Evolutionary conservation across 1,140 invertebrate species (phyloP), one percentile per base, ranked within the genome.

Genomic region (Caligus rogercresseyi): DNA sequence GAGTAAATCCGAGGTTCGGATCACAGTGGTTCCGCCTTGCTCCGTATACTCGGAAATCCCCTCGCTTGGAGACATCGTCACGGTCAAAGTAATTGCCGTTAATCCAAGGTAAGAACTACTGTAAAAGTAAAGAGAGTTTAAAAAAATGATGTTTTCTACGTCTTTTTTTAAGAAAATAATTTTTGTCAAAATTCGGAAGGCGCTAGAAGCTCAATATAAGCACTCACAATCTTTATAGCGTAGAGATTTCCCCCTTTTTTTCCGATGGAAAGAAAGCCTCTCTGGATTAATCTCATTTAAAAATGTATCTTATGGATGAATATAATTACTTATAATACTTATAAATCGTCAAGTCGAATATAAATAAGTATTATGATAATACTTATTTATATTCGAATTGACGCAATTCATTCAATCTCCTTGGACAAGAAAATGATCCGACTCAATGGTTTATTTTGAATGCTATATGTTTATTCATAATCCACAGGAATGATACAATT

Each of bases 11-110:
- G 83, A 74, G 69, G 60, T 43, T 60, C 23, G n/a, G 16, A 79
- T 77, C 68, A 73, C 80, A 18, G 74, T 88, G 3, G 84, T 88
- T 0, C 78, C 79, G 64, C 81, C 81, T 68, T 78, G 78, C 64
- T 81, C 79, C 26, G 81, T 83, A 65, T 80, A 83, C 68, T 82
- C 82, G 66, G 77, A 85, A 24, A 79, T 89, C 4, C 86, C 86
- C 54, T 78, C 80, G 43, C 80, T 83, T 52, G 86, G 85, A 31
- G 84, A 87, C 69, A 79, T 91, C 64, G 85, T 91, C 1, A 91
- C 87, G 60, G 85, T 83, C 16, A 82, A 83, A 77, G 80, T 89
- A 59, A 2, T 25, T n/a, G 16, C 52, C 19, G 61, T 61, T 64
- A 64, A 43, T 25, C 63, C 21, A 13, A 65, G 52, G 14, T 64